Evolutionary conservation across 2,888 invertebrate species (phyloP), one percentile per base, ranked within the genome.

Genomic region (Aphodius granarius): DNA sequence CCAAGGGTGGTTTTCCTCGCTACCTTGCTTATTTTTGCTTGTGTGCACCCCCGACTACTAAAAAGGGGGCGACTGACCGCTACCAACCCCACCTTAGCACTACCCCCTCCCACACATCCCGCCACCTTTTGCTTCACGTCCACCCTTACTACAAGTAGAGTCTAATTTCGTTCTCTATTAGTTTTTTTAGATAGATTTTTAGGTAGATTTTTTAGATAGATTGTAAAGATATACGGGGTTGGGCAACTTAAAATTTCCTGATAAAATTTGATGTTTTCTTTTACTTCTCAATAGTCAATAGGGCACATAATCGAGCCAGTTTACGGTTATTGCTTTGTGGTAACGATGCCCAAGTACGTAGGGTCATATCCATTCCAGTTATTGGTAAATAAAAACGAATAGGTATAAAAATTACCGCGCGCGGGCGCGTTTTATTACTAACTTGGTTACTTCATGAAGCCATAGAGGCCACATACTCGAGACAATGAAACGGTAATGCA

Each of bases 41-140:
- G 3, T 43, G 43, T 43, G 43, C 76, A 72, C 73, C 78, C 76
- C 81, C 82, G 80, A 80, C 81, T 82, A 79, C 80, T 81, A 72
- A 71, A 70, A 71, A 72, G 76, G 75, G 77, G 75, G n/a, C n/a
- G n/a, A n/a, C n/a, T 74, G 70, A 77, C 77, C 74, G 76, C 76
- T 76, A 78, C 78, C 78, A 72, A 62, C 77, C 79, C 78, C 43
- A 43, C 43, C 43, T 43, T 6, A 43, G 77, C 82, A 79, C 78
- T 77, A 76, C 77, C 75, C 78, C 77, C 71, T 78, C 81, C 82
- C 77, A 74, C 83, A 81, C 81, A 70, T 75, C 79, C 79, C 75
- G 65, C 73, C 78, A 78, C 79, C 62, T 43, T 43, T 43, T 22
- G 78, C 80, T 81, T 79, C 77, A 73, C 78, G 75, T 78, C 78